Percentiles rank a stretch among this genome's conserved stretches.
phyloP scores from a whole-genome alignment of 1,140 invertebrate genomes.

The Apis mellifera region DNA sequence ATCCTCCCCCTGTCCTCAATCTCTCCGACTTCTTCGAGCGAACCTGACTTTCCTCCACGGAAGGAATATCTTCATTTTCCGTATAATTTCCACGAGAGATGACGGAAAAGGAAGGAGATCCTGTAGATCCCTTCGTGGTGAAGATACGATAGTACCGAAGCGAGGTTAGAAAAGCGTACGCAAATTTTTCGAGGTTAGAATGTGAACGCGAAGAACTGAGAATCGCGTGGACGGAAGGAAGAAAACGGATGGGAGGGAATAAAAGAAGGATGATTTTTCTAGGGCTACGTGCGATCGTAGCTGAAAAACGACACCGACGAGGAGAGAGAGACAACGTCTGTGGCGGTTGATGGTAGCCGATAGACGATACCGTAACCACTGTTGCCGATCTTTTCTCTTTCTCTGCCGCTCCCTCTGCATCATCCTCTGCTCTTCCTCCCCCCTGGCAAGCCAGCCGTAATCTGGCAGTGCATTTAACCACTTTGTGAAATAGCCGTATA shows the following conservation, averaged over 20 bases:
- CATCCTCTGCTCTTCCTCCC: neutral
- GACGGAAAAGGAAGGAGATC: constrained; percentile 48
- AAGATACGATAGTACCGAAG: neutral
- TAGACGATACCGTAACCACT: constrained; percentile 45
- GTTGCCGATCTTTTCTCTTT: constrained; percentile 25
- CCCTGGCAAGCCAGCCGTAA: constrained; percentile 58
- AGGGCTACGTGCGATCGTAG: constrained; percentile 7
- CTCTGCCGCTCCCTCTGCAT: neutral
- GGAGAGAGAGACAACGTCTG: constrained; percentile 36
- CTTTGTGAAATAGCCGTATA: constrained; percentile 79
- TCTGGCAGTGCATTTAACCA: constrained; percentile 80
- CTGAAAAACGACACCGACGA: constrained; percentile 29
- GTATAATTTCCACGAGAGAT: constrained; percentile 60
- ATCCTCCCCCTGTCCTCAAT: neutral
- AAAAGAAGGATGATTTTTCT: constrained; percentile 15
- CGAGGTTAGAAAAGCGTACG: neutral
- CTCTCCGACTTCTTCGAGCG: neutral
- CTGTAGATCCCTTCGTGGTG: neutral
- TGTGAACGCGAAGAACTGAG: constrained; percentile 20
- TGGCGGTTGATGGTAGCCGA: constrained; percentile 30
- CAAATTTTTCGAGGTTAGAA: constrained; percentile 30
- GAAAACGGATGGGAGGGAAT: neutral
- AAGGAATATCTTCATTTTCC: constrained; percentile 54
- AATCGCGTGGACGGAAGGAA: constrained; percentile 6
- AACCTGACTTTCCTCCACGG: constrained; percentile 41